A percentile compares a stretch with the other conserved stretches of the same genome.
Evolutionary conservation across 2,888 invertebrate genomes (phyloP).

Genomic region (Fragum whitleyi): DNA sequence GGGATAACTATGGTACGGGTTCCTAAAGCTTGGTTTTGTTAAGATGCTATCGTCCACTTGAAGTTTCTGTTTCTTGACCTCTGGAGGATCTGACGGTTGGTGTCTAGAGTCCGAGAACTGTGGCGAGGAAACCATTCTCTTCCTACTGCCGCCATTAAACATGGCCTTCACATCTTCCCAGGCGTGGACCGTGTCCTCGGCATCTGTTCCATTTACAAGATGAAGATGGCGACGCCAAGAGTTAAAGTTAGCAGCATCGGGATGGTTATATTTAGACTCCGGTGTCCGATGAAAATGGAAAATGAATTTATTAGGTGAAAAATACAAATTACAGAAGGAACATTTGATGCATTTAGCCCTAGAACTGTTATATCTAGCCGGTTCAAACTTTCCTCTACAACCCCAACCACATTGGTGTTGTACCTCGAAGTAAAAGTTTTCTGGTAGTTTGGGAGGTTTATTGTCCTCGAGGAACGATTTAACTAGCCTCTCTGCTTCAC

Average conservation of each 20-base stretch:
- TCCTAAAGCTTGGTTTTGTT: constrained; percentile 58
- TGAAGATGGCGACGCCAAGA: constrained; percentile 98
- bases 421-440: constrained; percentile 97
- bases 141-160: constrained; percentile 98
- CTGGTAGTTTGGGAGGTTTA: constrained; percentile 90
- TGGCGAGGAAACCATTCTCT: constrained; percentile 86
- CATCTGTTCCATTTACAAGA: constrained; percentile 88
- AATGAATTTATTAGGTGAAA: constrained; percentile 99
- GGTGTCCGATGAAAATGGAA: constrained; percentile 95
- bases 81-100: constrained; percentile 3
- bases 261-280: constrained; percentile 91
- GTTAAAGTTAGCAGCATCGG: constrained; percentile 99
- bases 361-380: constrained; percentile 88
- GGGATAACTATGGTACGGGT: constrained; percentile 68
- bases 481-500: constrained; percentile 96
- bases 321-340: constrained; percentile 95
- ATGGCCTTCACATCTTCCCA: constrained; percentile 99
- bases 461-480: constrained; percentile 95
- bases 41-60: constrained; percentile 52
- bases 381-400: constrained; percentile 89
- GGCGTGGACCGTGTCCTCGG: constrained; percentile 87
- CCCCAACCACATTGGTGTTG: constrained; percentile 98
- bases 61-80: constrained; percentile 60
- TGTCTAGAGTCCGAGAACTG: constrained; percentile 27
- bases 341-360: constrained; percentile 99